These are phyloP conservation scores for Cebus imitator DNA, from an alignment of 2,113 vertebrate genomes.

Conservation along the genomic window DNA sequence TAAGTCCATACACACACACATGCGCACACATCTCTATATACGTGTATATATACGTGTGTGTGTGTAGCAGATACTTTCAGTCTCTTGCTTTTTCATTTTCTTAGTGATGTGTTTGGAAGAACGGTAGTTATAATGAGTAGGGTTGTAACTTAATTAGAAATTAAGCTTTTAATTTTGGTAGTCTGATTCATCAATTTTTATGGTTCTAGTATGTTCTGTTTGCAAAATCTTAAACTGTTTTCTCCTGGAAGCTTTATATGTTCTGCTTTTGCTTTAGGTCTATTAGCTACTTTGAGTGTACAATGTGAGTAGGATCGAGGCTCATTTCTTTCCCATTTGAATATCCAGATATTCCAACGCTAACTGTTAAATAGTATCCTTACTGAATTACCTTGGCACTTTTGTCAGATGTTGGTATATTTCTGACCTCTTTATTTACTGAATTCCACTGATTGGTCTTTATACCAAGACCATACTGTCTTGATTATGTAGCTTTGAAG, in stretches of 20 bases:
- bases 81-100: neutral
- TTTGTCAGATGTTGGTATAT: neutral
- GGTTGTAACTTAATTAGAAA: neutral
- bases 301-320: neutral
- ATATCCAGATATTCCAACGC: neutral
- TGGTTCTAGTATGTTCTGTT: neutral
- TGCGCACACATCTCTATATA: too few relatives aligned
- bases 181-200: neutral
- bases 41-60: too few relatives aligned
- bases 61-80: neutral
- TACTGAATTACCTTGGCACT: neutral
- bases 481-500: neutral
- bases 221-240: neutral
- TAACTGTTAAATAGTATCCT: neutral
- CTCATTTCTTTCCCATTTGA: neutral
- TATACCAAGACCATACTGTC: neutral
- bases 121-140: neutral
- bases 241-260: neutral
- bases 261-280: neutral
- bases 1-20: neutral
- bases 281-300: neutral
- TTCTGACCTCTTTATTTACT: neutral
- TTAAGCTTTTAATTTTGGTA: neutral
- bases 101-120: neutral
- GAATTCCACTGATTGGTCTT: neutral